phyloP scores from a whole-genome alignment of 2,797 vertebrate species.

The Rhinoraja longicauda region DNA sequence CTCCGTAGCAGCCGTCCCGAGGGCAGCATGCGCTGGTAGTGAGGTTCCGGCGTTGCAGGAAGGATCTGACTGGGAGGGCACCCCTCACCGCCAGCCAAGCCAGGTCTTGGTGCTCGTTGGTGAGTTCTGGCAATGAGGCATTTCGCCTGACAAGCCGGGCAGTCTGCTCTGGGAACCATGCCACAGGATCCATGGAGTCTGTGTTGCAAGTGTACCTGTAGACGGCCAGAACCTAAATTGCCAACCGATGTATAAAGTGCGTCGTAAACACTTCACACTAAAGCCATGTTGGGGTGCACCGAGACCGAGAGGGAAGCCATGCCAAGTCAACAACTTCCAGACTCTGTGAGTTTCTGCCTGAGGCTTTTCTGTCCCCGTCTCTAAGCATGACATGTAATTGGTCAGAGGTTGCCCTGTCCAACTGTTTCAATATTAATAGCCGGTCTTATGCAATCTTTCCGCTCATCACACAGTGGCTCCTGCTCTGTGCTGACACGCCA shows the following conservation, averaged over 20 bases:
- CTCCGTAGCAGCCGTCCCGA: no score
- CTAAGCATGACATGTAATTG: constrained; percentile 29
- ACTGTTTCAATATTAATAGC: constrained; percentile 35
- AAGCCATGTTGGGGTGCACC: background rate
- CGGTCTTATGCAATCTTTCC: constrained; percentile 20
- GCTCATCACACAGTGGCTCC: background rate
- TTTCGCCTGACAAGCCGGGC: no score
- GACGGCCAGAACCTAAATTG: background rate
- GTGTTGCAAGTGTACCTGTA: background rate
- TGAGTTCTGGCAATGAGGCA: no score
- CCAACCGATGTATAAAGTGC: background rate
- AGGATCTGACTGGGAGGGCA: no score
- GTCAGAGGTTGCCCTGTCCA: constrained; percentile 24
- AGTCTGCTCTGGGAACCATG: no score
- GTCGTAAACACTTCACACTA: background rate
- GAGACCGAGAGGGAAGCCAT: background rate
- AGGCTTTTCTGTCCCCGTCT: background rate
- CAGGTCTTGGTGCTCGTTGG: no score
- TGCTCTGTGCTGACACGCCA: background rate
- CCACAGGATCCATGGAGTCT: no score
- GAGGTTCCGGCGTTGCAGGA: no score
- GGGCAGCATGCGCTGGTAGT: no score
- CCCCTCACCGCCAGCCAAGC: no score
- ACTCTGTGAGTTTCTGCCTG: background rate
- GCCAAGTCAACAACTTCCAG: background rate